Base-by-base conservation (phyloP, 2,888 invertebrate species). In the Xestoiulus laeticollis region DNA sequence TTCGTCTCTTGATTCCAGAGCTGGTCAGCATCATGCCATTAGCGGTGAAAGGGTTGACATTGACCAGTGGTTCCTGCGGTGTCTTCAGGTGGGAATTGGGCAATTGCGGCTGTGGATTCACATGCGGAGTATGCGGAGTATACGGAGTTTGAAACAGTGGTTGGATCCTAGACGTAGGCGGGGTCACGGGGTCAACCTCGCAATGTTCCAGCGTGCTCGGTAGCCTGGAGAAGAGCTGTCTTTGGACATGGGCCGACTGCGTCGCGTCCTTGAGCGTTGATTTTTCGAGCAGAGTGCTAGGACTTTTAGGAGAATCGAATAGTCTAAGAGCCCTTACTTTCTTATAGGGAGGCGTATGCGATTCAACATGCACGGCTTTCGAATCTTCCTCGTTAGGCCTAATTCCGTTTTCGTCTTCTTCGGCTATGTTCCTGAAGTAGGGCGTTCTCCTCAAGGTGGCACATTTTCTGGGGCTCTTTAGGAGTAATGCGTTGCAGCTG, bases 231-330 rank as follows among this genome's bases (percentile, higher is more conserved):
- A 59, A 59, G 4, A 59, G n/a, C 6, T n/a, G 19, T 16, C 59
- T 16, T 2, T 16, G 59, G 4, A n/a, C 59, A 6, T 59, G 59
- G 2, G 1, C 3, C n/a, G 59, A n/a, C n/a, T n/a, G 19, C 3
- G 59, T n/a, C n/a, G n/a, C n/a, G 30, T 48, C n/a, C 38, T 30
- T 59, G 0, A 30, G 85, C 33, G 89, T 89, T 89, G 91, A 91
- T 90, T 95, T 96, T 91, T 95, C 94, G 48, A 96, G 92, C 26
- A 97, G 93, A 0, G 96, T 96, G 92, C 96, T 96, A 4, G 97
- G 97, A 5, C 97, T 96, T 89, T 96, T 95, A 0, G 97, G 97
- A 87, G 96, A 96, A 92, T 97, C 96, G 91, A 96, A 96, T 0
- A 97, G 92, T 90, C 96, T 94, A 90, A 93, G 91, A 0, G 94